Conservation (phyloP, 2,797 vertebrate genomes). For the Masticophis lateralis region DNA sequence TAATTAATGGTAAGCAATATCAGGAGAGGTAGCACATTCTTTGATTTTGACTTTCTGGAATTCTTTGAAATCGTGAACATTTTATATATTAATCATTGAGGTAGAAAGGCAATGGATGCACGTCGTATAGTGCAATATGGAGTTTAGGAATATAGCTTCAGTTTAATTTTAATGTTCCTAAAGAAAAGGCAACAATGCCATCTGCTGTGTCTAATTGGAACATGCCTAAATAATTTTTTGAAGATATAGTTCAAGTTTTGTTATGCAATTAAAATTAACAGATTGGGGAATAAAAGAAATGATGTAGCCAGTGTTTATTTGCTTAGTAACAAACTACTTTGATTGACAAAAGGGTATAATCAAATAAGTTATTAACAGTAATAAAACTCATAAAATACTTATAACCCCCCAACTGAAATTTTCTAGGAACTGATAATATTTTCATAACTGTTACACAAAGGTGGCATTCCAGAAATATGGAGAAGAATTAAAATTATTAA, state of each 20-base stretch:
- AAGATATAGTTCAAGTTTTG: background rate
- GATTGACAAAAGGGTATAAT: background rate
- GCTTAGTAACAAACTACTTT: background rate
- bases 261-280: background rate
- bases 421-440: background rate
- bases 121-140: background rate
- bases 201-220: slow-evolving; percentile 1
- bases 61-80: background rate
- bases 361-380: background rate
- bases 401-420: background rate
- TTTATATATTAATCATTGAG: background rate
- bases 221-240: background rate
- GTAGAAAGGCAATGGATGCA: background rate
- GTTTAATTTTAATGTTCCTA: background rate
- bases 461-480: background rate
- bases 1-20: background rate
- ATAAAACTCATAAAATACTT: background rate
- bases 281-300: background rate
- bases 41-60: background rate
- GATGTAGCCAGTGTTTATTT: background rate
- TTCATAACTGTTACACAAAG: background rate
- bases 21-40: background rate
- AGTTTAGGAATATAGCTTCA: background rate
- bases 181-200: background rate
- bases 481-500: background rate